Evolutionary conservation across 2,888 invertebrate genomes (phyloP), one percentile per base, ranked within the genome.

Genomic region (Stramonita haemastoma): DNA sequence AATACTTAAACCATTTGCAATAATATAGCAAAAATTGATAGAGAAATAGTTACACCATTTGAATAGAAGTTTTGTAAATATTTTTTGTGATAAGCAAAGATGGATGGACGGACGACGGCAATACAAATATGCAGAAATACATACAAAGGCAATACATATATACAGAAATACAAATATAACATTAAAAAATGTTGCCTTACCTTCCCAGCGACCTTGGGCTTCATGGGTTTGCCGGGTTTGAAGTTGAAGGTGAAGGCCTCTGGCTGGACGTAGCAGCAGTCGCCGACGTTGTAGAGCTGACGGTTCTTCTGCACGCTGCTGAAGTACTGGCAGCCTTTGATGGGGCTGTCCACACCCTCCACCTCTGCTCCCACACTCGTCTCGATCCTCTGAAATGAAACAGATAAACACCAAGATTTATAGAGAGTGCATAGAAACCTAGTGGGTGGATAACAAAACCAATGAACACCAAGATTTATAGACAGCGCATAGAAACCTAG

Each of bases 241-340:
- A 95, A 93, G 84, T 88, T 90, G 92, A 95, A 95, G 77, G 81
- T 90, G 90, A 93, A 95, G 1, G 93, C 94, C 11, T 91, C 93
- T 1, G 95, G 95, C 66, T 97, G 96, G 0, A 98, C 95, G 95
- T 97, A 98, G 15, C 98, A 97, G 34, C 97, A 97, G 92, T 97
- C 97, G 0, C 98, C 98, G 89, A 97, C 96, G 92, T 96, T 97
- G 94, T 97, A 98, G 36, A 97, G 97, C 87, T 93, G 73, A 1
- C 93, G 95, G 83, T 95, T 92, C 86, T 94, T 94, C 6, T 90
- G 90, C 11, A 95, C 94, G 86, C 93, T 92, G 81, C 90, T 90
- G 90, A 97, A 97, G 90, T 92, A 94, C 13, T 91, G 83, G 8
- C 89, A 91, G 8, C 92, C 91, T 1, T 93, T 91, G 19, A 86